Percentiles rank a stretch among this genome's conserved stretches.
These are phyloP conservation scores for Torymus aiolomorphi DNA, from an alignment of 2,888 invertebrate species.

Conservation along the genomic window DNA sequence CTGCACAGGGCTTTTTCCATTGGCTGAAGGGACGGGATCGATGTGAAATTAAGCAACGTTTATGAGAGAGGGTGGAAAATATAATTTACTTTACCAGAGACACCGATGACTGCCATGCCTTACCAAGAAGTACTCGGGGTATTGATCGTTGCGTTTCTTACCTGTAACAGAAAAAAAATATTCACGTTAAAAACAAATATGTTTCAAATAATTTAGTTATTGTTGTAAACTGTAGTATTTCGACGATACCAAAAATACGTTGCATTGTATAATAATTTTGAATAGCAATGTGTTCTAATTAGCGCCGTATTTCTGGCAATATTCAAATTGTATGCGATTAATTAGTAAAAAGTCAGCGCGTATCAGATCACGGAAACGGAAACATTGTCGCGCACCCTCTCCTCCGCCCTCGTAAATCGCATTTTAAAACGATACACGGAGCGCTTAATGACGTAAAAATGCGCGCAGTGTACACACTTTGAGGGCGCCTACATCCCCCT, in stretches of 20 bases:
- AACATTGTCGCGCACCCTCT: too few species aligned
- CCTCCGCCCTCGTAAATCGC: too few species aligned
- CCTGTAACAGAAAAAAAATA: constrained; percentile 39
- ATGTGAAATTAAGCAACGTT: constrained; percentile 27
- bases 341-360: too few species aligned
- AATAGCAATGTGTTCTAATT: too few species aligned
- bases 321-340: too few species aligned
- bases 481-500: neutral
- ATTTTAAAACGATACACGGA: too few species aligned
- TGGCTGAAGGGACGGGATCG: neutral
- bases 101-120: neutral
- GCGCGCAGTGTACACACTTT: neutral
- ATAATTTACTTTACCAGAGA: constrained; percentile 44
- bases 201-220: too few species aligned
- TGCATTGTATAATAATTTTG: too few species aligned
- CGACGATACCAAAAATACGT: too few species aligned
- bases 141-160: constrained; percentile 34
- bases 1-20: neutral
- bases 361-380: too few species aligned
- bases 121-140: neutral
- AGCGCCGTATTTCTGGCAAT: too few species aligned
- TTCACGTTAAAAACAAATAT: neutral
- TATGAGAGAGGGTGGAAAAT: neutral
- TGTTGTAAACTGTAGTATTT: too few species aligned
- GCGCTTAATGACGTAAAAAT: constrained; percentile 12